Conservation (phyloP, 2,797 vertebrate genomes). For the Holocentrus rufus region DNA sequence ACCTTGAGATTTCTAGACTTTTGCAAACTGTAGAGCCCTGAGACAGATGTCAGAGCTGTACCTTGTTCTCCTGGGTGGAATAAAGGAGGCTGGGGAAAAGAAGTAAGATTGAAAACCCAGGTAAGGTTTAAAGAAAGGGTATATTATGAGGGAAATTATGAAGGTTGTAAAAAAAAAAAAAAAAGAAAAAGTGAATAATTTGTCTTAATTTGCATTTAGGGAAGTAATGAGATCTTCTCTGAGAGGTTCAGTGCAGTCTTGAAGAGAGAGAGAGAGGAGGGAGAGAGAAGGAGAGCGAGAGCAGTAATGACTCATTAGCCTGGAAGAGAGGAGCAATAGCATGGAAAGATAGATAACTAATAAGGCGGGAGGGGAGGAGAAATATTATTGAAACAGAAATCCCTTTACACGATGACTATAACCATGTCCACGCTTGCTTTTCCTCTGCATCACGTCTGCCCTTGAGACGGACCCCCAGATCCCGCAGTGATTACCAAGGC, state of each 20-base stretch:
- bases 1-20: background rate
- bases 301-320: conserved; percentile 64
- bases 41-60: background rate
- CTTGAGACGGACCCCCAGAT: conserved; percentile 32
- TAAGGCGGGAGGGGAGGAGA: conserved; percentile 34
- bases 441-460: conserved; percentile 27
- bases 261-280: conserved; percentile 22
- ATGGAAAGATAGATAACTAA: conserved; percentile 53
- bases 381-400: conserved; percentile 48
- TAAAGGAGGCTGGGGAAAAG: conserved; percentile 10
- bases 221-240: conserved; percentile 63
- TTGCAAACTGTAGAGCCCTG: background rate
- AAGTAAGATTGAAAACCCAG: conserved; percentile 29
- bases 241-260: conserved; percentile 65
- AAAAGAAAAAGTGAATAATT: conserved; percentile 38
- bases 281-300: conserved; percentile 45
- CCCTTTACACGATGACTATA: conserved; percentile 41
- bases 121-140: conserved; percentile 22
- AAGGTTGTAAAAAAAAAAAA: conserved; percentile 30
- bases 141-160: conserved; percentile 32
- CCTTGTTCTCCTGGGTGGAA: background rate
- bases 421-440: conserved; percentile 26
- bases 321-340: conserved; percentile 63
- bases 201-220: conserved; percentile 54
- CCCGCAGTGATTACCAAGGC: conserved; percentile 37